Percentiles rank a stretch among this genome's conserved stretches.
These are phyloP conservation scores for Flexamia atlantica DNA, from an alignment of 2,888 invertebrate genomes.

Conservation along the genomic window DNA sequence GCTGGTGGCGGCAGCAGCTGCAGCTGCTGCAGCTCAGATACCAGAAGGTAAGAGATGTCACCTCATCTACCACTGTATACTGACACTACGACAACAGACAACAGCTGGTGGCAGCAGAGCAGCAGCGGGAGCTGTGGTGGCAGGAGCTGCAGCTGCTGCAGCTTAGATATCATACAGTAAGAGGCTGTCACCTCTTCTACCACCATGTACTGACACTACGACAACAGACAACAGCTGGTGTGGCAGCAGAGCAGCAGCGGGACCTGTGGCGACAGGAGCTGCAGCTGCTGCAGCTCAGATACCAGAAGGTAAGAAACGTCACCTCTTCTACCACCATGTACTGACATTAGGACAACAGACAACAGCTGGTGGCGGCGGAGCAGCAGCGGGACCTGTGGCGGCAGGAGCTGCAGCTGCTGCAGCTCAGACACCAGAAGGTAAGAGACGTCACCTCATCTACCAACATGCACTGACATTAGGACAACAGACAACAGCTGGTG, in stretches of 20 bases:
- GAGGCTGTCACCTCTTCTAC: no score
- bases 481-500: constrained; percentile 72
- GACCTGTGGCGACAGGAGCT: constrained; percentile 87
- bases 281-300: constrained; percentile 81
- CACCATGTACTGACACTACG: not conserved
- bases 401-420: constrained; percentile 83
- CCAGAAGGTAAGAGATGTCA: constrained; percentile 70
- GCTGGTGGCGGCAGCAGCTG: constrained; percentile 79
- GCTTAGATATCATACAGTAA: constrained; percentile 75
- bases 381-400: constrained; percentile 84
- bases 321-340: no score
- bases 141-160: constrained; percentile 84
- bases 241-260: constrained; percentile 80
- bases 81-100: constrained; percentile 68
- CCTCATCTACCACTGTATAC: no score
- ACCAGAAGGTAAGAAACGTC: constrained; percentile 69
- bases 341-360: constrained; percentile 65
- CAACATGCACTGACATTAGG: not conserved
- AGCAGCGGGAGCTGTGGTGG: constrained; percentile 86
- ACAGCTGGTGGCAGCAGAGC: constrained; percentile 75
- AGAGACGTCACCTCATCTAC: no score
- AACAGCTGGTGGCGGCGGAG: constrained; percentile 75
- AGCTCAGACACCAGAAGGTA: constrained; percentile 75
- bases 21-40: constrained; percentile 81
- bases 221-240: constrained; percentile 72